Evolutionary conservation across 2,797 vertebrate species (phyloP), one percentile per base, ranked within the genome.

Genomic region (Scleropages formosus): DNA sequence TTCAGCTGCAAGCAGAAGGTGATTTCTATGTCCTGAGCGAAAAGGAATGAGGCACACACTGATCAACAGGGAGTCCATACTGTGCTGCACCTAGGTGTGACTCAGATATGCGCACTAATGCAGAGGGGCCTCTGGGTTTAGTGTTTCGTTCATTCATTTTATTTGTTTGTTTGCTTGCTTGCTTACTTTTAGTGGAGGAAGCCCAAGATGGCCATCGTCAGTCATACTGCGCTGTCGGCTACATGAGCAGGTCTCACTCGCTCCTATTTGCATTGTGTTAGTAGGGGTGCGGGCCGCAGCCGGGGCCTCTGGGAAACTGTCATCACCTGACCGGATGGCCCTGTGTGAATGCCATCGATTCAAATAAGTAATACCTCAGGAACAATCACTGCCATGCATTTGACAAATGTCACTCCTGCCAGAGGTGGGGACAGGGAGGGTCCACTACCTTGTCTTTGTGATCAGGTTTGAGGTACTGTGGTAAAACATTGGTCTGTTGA

Each of bases 1-100:
- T 16, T 67, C 46, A 49, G 73, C 73, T 64, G 64, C 26, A 20
- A 67, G 49, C 26, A 64, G 11, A 59, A 53, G n/a, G 53, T 66
- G 64, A n/a, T 24, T 51, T 47, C 58, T 39, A 47, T 46, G 53
- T 64, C 56, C 44, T n/a, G 15, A 68, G 64, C 49, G 10, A 16
- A 56, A 68, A 59, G 53, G 53, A 59, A 61, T 69, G 24, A 16
- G 46, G 31, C 58, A 58, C 20, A 12, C 63, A 39, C 11, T 66
- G 51, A 27, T 75, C 11, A 53, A 8, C 16, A 26, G 58, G 31
- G 46, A 18, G 44, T 69, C 27, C 44, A 59, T 63, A 53, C 56
- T 15, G 27, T 66, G n/a, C 65, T n/a, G 27, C 47, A 26, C 62
- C 64, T 44, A 24, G 44, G 39, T 74, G 64, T 49, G 11, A 64